Evolutionary conservation across 2,113 vertebrate species (phyloP).

Genomic region (Peromyscus californicus): DNA sequence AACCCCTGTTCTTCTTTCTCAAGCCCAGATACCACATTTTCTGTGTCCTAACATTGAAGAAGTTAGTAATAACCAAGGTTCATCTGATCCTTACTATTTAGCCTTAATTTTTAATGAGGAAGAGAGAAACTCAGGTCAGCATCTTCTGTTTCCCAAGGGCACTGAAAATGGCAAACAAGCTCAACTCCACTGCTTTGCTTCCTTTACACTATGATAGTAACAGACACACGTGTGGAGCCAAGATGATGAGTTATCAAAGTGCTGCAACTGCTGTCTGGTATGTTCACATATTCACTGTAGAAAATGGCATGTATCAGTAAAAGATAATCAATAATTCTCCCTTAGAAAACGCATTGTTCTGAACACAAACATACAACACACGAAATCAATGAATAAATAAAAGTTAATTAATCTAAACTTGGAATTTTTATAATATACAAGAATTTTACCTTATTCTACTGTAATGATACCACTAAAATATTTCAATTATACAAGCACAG

Average conservation of each 20-base stretch:
- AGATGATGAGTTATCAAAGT: not conserved
- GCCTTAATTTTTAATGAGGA: not conserved
- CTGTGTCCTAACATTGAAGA: not conserved
- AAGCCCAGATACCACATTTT: not conserved
- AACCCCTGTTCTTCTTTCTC: not conserved
- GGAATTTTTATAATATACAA: conserved; percentile 30
- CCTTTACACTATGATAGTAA: conserved; percentile 34
- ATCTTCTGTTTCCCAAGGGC: not conserved
- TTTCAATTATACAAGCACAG: conserved; percentile 33
- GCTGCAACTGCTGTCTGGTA: not conserved
- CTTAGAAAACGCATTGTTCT: conserved; percentile 18
- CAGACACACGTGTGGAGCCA: not conserved
- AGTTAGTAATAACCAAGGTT: conserved; percentile 2
- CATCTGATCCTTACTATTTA: not conserved
- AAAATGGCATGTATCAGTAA: not conserved
- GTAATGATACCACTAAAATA: conserved; percentile 23
- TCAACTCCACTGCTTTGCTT: not conserved
- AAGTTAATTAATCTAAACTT: not conserved
- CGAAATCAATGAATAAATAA: conserved; percentile 16
- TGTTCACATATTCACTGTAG: not conserved
- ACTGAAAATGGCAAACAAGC: not conserved
- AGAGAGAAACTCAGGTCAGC: not conserved
- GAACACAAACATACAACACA: conserved; percentile 8
- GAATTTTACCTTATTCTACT: conserved; percentile 26
- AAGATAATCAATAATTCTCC: conserved; percentile 40